phyloP scores from a whole-genome alignment of 92 coral and sea anemone species.

The Pocillopora grandis region DNA sequence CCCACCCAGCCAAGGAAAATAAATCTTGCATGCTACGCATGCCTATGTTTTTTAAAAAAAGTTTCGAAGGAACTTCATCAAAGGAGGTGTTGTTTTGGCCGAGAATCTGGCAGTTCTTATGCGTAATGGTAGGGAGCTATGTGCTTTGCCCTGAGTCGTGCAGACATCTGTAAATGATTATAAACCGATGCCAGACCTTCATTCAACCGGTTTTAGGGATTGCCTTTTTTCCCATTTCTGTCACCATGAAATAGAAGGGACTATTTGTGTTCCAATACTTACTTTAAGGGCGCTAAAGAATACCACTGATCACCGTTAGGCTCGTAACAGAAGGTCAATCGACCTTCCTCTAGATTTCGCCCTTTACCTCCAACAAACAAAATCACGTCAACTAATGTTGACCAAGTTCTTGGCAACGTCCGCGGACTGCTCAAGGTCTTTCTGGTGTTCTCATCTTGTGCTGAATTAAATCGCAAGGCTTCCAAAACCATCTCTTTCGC shows the following conservation, averaged over 20 bases:
- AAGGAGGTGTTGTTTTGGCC: too few species aligned
- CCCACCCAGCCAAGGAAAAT: too few species aligned
- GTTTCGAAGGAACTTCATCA: too few species aligned
- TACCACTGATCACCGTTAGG: conserved; percentile 67
- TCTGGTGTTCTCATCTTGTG: conserved; percentile 29
- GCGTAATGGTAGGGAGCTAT: too few species aligned
- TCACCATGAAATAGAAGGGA: not conserved
- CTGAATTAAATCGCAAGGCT: conserved; percentile 67
- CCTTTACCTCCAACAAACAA: conserved; percentile 78
- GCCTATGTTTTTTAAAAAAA: too few species aligned
- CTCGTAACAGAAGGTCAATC: conserved; percentile 75
- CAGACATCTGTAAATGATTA: too few species aligned
- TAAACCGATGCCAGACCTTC: too few species aligned
- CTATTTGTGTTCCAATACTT: conserved; percentile 6
- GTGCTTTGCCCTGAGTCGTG: too few species aligned
- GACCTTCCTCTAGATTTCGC: conserved; percentile 54
- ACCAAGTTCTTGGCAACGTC: conserved; percentile 72
- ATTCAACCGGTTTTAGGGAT: too few species aligned
- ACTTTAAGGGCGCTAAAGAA: conserved; percentile 67
- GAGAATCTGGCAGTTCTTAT: too few species aligned
- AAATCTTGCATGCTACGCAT: too few species aligned
- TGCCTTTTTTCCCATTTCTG: not conserved
- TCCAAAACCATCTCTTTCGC: conserved; percentile 83
- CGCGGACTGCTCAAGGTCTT: conserved; percentile 59
- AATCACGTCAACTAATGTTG: conserved; percentile 74